phyloP scores from a whole-genome alignment of 2,888 invertebrate species.

The Meghimatium bilineatum region DNA sequence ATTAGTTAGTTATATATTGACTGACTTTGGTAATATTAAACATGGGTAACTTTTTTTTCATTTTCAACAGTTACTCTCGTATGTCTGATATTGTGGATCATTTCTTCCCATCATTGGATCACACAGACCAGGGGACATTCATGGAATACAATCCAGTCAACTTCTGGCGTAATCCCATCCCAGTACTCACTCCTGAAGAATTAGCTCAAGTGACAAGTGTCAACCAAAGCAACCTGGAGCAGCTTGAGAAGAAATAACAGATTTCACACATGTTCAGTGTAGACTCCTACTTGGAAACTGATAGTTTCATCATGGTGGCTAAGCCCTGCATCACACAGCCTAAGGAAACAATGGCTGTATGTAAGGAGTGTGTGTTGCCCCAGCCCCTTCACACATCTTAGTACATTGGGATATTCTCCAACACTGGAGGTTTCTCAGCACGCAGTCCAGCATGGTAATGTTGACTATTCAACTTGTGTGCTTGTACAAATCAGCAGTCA shows the following conservation, averaged over 20 bases:
- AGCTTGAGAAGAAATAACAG: conserved; percentile 43
- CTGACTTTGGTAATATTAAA: neutral
- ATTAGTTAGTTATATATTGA: neutral
- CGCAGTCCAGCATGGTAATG: too few species aligned
- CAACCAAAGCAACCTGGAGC: conserved; percentile 26
- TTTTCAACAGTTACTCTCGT: conserved; percentile 89
- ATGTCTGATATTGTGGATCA: conserved; percentile 97
- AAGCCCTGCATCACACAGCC: too few species aligned
- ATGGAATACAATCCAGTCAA: conserved; percentile 88
- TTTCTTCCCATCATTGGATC: conserved; percentile 85
- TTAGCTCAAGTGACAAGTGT: conserved; percentile 23
- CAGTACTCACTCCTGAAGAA: conserved; percentile 68
- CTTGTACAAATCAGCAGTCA: too few species aligned
- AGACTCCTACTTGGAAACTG: neutral
- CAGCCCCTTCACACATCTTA: too few species aligned
- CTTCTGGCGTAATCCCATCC: conserved; percentile 94
- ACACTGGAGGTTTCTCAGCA: too few species aligned
- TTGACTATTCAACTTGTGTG: too few species aligned
- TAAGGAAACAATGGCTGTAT: too few species aligned
- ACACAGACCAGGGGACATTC: conserved; percentile 68
- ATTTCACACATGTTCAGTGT: neutral
- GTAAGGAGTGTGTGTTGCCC: too few species aligned
- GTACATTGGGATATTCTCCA: too few species aligned
- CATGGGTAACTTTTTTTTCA: neutral
- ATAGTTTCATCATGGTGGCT: too few species aligned